Evolutionary conservation across 2,113 vertebrate genomes (phyloP).

Genomic region (Forbesichthys agassizii): DNA sequence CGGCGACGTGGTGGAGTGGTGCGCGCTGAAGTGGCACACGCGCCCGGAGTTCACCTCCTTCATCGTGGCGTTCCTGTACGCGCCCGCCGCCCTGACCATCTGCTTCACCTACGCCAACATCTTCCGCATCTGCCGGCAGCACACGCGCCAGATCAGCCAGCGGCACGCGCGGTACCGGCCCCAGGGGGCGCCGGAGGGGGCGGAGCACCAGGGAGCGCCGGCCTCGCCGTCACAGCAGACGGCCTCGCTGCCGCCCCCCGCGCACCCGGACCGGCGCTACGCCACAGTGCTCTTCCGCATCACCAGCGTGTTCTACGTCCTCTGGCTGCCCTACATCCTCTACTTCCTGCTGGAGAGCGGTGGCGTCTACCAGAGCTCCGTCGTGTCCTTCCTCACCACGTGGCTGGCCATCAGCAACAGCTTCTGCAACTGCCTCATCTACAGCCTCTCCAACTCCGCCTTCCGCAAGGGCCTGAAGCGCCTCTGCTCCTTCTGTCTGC

Average conservation of each 20-base stretch:
- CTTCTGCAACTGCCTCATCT: constrained; percentile 99
- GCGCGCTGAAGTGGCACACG: constrained; percentile 87
- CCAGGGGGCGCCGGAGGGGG: constrained; percentile 70
- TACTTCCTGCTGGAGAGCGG: constrained; percentile 97
- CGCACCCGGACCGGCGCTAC: constrained; percentile 90
- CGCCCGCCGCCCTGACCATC: constrained; percentile 89
- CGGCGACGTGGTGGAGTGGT: constrained; percentile 93
- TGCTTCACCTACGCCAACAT: constrained; percentile 98
- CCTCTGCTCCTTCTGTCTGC: constrained; percentile 89
- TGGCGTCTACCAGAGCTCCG: constrained; percentile 82
- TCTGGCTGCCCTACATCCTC: constrained; percentile 97
- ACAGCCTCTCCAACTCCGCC: constrained; percentile 97
- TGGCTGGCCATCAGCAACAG: constrained; percentile 99
- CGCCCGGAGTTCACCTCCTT: constrained; percentile 89
- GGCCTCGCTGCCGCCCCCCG: constrained; percentile 32
- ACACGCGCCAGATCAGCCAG: constrained; percentile 94
- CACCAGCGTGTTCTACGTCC: constrained; percentile 96
- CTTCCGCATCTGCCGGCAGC: constrained; percentile 97
- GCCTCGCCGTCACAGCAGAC: constrained; percentile 62
- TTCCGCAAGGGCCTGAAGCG: constrained; percentile 95
- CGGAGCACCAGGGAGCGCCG: constrained; percentile 20
- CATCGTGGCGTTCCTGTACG: constrained; percentile 90
- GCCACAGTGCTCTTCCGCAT: constrained; percentile 96
- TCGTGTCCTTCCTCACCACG: constrained; percentile 93
- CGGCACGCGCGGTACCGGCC: constrained; percentile 90